Base-by-base conservation (phyloP, 2,113 vertebrate genomes). In the Australoheros scitulus region DNA sequence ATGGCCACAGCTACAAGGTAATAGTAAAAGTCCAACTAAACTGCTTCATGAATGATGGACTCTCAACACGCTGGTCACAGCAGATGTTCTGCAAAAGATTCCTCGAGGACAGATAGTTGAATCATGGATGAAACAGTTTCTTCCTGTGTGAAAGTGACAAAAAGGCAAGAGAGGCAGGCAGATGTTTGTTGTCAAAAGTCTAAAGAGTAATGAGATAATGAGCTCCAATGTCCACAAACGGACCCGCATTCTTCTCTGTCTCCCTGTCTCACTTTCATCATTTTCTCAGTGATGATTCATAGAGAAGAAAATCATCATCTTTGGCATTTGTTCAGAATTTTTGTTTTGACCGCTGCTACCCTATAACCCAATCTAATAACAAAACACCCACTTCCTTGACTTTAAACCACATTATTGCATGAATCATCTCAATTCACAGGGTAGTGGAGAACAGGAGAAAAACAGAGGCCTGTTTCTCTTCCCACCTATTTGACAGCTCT, bases 351-450 rank as follows among this genome's bases (percentile, higher is more conserved):
- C 78, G 47, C 0, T 1, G 52, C 43, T 55, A 36, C n/a, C 57
- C 56, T 80, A 18, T 84, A 82, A 80, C 76, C 77, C 75, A 20
- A 47, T 68, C 60, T 76, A 75, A 72, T 85, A 87, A 78, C 85
- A 74, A 79, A 86, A 90, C 88, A 41, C 92, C 91, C 88, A 90
- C 90, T 70, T 29, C 78, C 22, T 34, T 56, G 85, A 89, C 90
- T 90, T 89, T 80, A 50, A 59, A 89, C 68, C 22, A 17, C 36
- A 76, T 86, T 80, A 72, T 60, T 38, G 32, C 68, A 59, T 92
- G 85, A 93, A 82, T 91, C 87, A 88, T 90, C 78, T 57, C 41
- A 43, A 61, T 79, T 86, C 56, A 77, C 24, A 20, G n/a, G 77
- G 74, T 29, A 59, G 36, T 55, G 74, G 60, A 64, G 55, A n/a